Evolutionary conservation across 2,888 invertebrate genomes (phyloP).

Genomic region (Ophion slaviceki): DNA sequence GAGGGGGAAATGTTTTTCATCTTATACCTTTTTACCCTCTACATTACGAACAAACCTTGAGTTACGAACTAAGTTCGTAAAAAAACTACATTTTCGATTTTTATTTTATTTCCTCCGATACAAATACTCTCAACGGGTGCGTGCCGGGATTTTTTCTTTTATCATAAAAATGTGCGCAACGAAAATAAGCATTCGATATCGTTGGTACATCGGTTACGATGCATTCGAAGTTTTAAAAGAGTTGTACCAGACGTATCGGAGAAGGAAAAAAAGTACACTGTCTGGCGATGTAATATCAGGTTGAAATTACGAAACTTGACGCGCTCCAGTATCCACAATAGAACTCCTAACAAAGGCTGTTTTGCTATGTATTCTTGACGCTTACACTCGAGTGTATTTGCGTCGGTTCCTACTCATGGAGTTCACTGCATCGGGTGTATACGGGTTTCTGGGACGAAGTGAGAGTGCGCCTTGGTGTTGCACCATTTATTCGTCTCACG

Average conservation of each 20-base stretch:
- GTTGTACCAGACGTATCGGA: background rate
- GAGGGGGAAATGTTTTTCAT: too few relatives aligned
- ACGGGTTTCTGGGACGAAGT: conserved; percentile 20
- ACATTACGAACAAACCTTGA: too few relatives aligned
- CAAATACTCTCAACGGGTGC: background rate
- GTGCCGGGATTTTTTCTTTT: too few relatives aligned
- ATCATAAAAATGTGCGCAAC: background rate
- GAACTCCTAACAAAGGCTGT: conserved; percentile 19
- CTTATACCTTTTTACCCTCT: too few relatives aligned
- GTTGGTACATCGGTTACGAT: background rate
- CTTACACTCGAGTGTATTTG: conserved; percentile 28
- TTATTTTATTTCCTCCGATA: background rate
- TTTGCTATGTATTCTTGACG: conserved; percentile 14
- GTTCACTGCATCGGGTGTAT: conserved; percentile 1
- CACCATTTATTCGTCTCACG: conserved; percentile 54
- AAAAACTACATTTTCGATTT: too few relatives aligned
- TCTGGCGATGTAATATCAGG: conserved; percentile 4
- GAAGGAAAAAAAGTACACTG: background rate
- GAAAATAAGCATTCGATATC: background rate
- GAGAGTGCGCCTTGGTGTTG: conserved; percentile 32
- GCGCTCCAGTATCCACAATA: conserved; percentile 16
- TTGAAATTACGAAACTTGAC: conserved; percentile 32
- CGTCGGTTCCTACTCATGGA: conserved; percentile 6
- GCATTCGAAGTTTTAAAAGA: background rate
- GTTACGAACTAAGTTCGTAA: too few relatives aligned